phyloP scores from a whole-genome alignment of 2,113 vertebrate species.

The Bujurquina vittata region DNA sequence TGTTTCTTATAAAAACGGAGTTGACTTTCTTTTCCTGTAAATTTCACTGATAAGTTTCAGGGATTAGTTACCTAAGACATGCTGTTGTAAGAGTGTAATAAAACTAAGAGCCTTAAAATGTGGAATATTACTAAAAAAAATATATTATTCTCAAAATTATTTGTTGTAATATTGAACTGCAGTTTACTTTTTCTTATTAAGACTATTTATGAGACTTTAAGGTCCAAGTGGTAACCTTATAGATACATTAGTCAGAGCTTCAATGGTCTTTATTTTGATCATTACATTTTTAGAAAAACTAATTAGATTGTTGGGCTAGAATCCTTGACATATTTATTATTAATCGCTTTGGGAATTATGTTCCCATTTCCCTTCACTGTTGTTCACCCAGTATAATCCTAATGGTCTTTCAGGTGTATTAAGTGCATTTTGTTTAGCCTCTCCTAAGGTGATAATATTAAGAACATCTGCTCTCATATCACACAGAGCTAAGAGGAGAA shows the following conservation, averaged over 20 bases:
- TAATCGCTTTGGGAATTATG: neutral
- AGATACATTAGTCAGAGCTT: neutral
- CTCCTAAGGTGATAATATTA: neutral
- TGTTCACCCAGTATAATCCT: neutral
- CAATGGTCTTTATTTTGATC: neutral
- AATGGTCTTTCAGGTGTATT: too few species aligned
- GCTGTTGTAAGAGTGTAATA: neutral
- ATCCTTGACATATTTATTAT: neutral
- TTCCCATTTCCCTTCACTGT: neutral
- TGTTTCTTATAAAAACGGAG: too few species aligned
- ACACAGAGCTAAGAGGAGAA: neutral
- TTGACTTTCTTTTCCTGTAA: too few species aligned
- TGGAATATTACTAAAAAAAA: neutral
- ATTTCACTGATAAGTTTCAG: neutral
- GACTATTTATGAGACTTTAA: neutral
- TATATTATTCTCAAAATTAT: neutral
- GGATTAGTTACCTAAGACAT: too few species aligned
- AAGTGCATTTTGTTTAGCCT: too few species aligned
- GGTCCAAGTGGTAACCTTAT: neutral
- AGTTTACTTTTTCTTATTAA: neutral
- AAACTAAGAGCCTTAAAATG: neutral
- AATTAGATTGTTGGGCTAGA: neutral
- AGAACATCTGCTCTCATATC: neutral
- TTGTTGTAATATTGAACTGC: neutral
- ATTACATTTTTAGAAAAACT: neutral